These are phyloP conservation scores for Jordanella pulchra DNA, from an alignment of 2,797 vertebrate species.

Conservation along the genomic window DNA sequence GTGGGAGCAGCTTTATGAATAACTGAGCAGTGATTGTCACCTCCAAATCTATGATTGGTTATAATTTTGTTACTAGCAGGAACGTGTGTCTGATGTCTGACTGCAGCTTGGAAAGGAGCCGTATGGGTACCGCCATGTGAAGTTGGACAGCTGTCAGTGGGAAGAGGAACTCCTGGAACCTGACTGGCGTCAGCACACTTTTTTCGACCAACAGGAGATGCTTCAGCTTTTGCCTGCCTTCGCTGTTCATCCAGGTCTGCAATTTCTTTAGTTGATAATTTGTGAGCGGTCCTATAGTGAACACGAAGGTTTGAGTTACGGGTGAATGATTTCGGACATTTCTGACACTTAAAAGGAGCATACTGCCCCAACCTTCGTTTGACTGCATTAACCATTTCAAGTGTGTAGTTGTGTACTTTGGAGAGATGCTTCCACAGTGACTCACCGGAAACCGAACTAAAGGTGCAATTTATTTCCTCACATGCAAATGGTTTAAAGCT, in stretches of 20 bases:
- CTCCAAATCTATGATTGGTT: conserved; percentile 21
- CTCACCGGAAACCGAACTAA: conserved; percentile 91
- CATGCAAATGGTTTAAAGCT: conserved; percentile 86
- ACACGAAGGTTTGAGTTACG: conserved; percentile 95
- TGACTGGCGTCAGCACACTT: conserved; percentile 9
- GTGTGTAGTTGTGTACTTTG: conserved; percentile 89
- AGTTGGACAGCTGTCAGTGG: neutral
- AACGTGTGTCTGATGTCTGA: conserved; percentile 41
- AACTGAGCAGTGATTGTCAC: conserved; percentile 30
- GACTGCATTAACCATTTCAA: conserved; percentile 89
- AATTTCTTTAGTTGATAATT: conserved; percentile 88
- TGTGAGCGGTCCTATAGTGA: conserved; percentile 92
- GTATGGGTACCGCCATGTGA: neutral
- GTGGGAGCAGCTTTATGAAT: conserved; percentile 39
- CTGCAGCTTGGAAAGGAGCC: conserved; percentile 2
- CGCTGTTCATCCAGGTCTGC: conserved; percentile 88
- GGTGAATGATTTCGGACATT: conserved; percentile 93
- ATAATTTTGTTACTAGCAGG: conserved; percentile 12
- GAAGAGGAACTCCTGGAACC: conserved; percentile 16
- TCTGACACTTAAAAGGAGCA: conserved; percentile 92
- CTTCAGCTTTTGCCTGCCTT: conserved; percentile 55
- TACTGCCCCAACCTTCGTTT: conserved; percentile 91
- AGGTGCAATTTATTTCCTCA: conserved; percentile 84
- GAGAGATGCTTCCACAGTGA: conserved; percentile 93
- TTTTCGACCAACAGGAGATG: conserved; percentile 19